phyloP scores from a whole-genome alignment of 2,888 invertebrate genomes.

The Spodoptera exigua region DNA sequence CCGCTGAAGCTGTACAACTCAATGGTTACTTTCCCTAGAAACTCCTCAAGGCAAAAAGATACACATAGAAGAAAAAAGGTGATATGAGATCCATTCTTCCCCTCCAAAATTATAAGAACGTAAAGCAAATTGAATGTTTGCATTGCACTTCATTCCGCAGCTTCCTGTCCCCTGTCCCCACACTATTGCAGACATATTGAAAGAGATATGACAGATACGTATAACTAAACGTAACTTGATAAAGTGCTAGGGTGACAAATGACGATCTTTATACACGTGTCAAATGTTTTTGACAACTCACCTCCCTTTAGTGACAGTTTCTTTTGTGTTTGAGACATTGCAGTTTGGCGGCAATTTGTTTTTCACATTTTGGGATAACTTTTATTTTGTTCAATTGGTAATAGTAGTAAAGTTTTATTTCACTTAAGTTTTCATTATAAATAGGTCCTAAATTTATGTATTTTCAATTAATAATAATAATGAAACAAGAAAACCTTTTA shows the following conservation, averaged over 20 bases:
- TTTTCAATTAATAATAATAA: no score
- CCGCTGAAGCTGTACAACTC: no score
- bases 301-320: background rate
- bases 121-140: conserved; percentile 82
- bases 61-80: conserved; percentile 13
- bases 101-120: conserved; percentile 70
- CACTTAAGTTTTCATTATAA: no score
- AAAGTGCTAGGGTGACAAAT: conserved; percentile 42
- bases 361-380: no score
- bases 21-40: no score
- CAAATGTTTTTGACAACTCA: conserved; percentile 37
- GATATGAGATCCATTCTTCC: conserved; percentile 48
- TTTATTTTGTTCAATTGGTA: no score
- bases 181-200: conserved; percentile 55
- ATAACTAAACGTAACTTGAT: conserved; percentile 48
- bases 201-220: conserved; percentile 43
- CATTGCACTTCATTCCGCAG: conserved; percentile 83
- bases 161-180: conserved; percentile 70
- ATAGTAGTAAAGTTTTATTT: no score
- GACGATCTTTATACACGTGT: conserved; percentile 26
- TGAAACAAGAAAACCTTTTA: no score
- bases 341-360: no score
- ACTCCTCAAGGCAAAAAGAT: no score
- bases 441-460: no score
- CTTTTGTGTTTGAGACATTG: background rate